Percentiles rank a stretch among this genome's conserved stretches.
Evolutionary conservation across 2,888 invertebrate species (phyloP).

Genomic region (Parnassius smintheus): DNA sequence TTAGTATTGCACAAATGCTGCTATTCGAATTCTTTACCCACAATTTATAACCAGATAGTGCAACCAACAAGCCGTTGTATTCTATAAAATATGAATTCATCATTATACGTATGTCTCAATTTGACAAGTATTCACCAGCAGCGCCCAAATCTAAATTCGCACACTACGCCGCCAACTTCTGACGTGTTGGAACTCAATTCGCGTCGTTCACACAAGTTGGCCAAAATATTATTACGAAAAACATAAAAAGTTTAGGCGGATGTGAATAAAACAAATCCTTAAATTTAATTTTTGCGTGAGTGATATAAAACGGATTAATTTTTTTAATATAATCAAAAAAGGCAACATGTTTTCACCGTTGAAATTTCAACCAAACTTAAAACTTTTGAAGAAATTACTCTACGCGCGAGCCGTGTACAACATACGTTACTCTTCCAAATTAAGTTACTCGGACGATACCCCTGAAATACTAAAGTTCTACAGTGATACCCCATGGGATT

Average conservation of each 20-base stretch:
- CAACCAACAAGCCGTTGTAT: too few species aligned
- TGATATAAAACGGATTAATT: background rate
- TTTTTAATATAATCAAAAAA: background rate
- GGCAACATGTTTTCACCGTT: conserved; percentile 38
- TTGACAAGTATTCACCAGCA: background rate
- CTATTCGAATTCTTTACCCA: too few species aligned
- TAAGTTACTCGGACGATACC: conserved; percentile 43
- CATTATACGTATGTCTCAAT: background rate
- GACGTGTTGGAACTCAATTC: background rate
- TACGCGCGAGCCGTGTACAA: conserved; percentile 41
- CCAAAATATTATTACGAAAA: too few species aligned
- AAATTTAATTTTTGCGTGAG: background rate
- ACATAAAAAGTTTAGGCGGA: too few species aligned
- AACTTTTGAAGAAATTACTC: conserved; percentile 40
- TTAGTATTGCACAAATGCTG: too few species aligned
- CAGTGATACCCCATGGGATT: conserved; percentile 40
- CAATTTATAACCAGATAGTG: too few species aligned
- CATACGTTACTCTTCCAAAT: conserved; percentile 28
- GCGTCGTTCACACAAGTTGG: too few species aligned
- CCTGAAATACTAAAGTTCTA: conserved; percentile 59
- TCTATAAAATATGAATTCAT: too few species aligned
- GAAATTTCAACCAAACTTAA: conserved; percentile 40
- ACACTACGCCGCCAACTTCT: background rate
- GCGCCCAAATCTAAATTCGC: background rate
- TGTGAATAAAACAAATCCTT: background rate